Evolutionary conservation across 2,113 vertebrate species (phyloP).

Genomic region (Montifringilla adamsi): DNA sequence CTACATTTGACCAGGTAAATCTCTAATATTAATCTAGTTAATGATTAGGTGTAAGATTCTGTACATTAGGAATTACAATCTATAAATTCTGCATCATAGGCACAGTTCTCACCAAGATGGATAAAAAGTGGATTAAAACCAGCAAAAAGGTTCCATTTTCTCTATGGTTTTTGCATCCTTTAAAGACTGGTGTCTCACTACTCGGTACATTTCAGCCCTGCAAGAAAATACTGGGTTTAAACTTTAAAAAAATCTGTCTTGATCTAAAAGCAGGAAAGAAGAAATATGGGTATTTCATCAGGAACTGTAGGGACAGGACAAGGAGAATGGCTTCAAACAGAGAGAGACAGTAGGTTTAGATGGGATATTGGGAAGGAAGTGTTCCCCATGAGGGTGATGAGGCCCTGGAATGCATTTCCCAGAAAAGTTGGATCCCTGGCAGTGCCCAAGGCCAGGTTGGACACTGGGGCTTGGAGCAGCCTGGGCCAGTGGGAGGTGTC

Average conservation of each 20-base stretch:
- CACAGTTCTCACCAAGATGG: not conserved
- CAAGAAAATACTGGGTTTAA: not conserved
- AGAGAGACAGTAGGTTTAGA: not conserved
- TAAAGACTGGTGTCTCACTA: not conserved
- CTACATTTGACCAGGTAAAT: not conserved
- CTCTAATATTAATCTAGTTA: not conserved
- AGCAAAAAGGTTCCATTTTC: not conserved
- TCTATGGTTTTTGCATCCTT: not conserved
- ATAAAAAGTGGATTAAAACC: not conserved
- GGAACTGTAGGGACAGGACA: not conserved
- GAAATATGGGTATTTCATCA: not conserved
- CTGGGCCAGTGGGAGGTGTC: not conserved
- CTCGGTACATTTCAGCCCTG: not conserved
- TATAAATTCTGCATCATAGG: not conserved
- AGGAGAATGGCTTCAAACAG: not conserved
- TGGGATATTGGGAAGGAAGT: not conserved
- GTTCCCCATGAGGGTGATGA: not conserved
- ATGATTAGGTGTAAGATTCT: not conserved
- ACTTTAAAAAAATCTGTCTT: not conserved
- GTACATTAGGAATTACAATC: not conserved
- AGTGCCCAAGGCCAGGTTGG: accelerated
- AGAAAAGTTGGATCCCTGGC: not conserved
- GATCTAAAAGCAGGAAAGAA: not conserved
- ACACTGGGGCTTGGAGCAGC: accelerated
- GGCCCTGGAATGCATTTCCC: accelerated